Evolutionary conservation across 2,888 invertebrate species (phyloP).

Genomic region (Ditula angustiorana): DNA sequence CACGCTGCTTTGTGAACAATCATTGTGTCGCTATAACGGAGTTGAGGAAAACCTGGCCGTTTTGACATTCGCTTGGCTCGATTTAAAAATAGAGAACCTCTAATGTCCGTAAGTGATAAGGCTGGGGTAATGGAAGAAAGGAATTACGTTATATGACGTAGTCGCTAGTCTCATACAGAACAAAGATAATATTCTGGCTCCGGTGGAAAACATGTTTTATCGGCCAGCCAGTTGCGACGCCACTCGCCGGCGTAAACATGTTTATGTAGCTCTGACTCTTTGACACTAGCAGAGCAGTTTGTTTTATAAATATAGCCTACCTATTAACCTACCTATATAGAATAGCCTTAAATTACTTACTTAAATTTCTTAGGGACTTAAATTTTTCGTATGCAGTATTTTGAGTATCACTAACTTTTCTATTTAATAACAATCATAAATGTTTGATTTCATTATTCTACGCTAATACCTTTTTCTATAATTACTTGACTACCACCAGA

Average conservation of each 20-base stretch:
- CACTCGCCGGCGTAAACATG: slow-evolving; percentile 49
- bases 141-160: neutral
- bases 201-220: slow-evolving; percentile 48
- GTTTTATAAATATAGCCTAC: slow-evolving; percentile 37
- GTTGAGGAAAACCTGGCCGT: slow-evolving; percentile 36
- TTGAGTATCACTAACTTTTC: no score
- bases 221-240: slow-evolving; percentile 37
- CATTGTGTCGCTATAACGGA: slow-evolving; percentile 19
- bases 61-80: neutral
- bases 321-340: neutral
- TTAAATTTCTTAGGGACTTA: no score
- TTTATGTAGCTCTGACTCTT: slow-evolving; percentile 50
- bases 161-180: slow-evolving; percentile 1
- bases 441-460: no score
- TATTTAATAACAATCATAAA: no score
- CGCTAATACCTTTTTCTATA: no score
- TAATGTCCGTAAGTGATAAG: neutral
- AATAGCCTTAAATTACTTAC: no score
- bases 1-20: slow-evolving; percentile 34
- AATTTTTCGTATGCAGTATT: neutral
- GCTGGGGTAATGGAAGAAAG: neutral
- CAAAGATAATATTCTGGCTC: slow-evolving; percentile 45
- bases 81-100: slow-evolving; percentile 6
- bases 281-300: slow-evolving; percentile 51
- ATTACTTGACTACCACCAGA: no score